Conservation (phyloP, 2,797 vertebrate genomes). For the Xiphophorus birchmanni region DNA sequence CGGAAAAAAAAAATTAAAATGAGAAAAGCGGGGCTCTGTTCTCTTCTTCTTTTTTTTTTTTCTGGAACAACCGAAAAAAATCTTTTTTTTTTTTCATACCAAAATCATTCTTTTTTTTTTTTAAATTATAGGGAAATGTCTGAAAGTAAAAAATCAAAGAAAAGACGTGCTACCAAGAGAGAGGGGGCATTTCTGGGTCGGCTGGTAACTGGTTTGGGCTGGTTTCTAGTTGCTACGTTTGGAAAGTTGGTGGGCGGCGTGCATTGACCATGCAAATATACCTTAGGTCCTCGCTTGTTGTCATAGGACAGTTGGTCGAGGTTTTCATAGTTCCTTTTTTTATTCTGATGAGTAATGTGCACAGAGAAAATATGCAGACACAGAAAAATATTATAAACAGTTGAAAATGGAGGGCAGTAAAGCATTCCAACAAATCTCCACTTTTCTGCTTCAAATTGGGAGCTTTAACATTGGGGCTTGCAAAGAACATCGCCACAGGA, state of each 20-base stretch:
- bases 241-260: conserved; percentile 99
- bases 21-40: conserved; percentile 79
- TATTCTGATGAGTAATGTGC: conserved; percentile 99
- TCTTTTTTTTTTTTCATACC: conserved; percentile 73
- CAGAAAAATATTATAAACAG: conserved; percentile 99
- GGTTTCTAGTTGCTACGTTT: conserved; percentile 89
- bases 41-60: conserved; percentile 49
- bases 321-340: conserved; percentile 99
- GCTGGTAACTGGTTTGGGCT: conserved; percentile 87
- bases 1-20: conserved; percentile 81
- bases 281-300: conserved; percentile 99
- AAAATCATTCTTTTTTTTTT: conserved; percentile 79
- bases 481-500: conserved; percentile 85
- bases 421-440: conserved; percentile 99
- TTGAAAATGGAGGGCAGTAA: conserved; percentile 99
- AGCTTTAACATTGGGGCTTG: conserved; percentile 92
- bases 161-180: conserved; percentile 90
- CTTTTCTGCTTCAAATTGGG: conserved; percentile 94
- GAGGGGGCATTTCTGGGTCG: conserved; percentile 84
- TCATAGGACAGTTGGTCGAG: conserved; percentile 99
- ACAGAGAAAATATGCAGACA: conserved; percentile 99
- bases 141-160: conserved; percentile 82
- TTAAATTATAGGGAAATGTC: conserved; percentile 84
- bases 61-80: conserved; percentile 73
- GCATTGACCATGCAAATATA: conserved; percentile 99